Percentiles rank a stretch among this genome's conserved stretches.
Evolutionary conservation across 1,140 invertebrate genomes (phyloP).

Genomic region (Ditylenchus dipsaci): DNA sequence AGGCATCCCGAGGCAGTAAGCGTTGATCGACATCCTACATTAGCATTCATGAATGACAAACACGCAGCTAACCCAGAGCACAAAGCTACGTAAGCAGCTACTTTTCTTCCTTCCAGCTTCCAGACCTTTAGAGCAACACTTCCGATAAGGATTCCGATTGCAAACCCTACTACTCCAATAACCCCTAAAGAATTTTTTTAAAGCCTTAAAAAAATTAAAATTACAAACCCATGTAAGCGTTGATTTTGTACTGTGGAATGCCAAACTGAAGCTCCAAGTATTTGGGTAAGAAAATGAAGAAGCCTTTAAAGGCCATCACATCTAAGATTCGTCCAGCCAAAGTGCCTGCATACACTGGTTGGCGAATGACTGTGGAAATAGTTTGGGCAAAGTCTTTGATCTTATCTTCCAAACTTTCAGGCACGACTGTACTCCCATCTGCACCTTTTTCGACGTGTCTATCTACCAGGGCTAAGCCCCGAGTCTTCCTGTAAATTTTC

Average conservation of each 20-base stretch:
- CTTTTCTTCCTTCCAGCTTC: constrained; percentile 50
- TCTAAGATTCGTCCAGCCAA: constrained; percentile 52
- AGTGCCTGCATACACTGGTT: constrained; percentile 46
- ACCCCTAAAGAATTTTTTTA: constrained; percentile 40
- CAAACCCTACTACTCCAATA: constrained; percentile 57
- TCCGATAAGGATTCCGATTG: constrained; percentile 41
- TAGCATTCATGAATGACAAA: constrained; percentile 45
- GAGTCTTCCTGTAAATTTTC: constrained; percentile 6
- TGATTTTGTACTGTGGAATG: constrained; percentile 56
- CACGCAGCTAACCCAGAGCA: constrained; percentile 42
- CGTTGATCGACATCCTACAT: constrained; percentile 52
- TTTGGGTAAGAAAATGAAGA: constrained; percentile 56
- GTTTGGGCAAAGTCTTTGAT: constrained; percentile 38
- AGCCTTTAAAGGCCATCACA: constrained; percentile 55
- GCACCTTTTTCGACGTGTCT: constrained; percentile 40
- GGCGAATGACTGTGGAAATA: constrained; percentile 20
- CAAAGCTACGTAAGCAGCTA: constrained; percentile 47
- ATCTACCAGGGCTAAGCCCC: constrained; percentile 40
- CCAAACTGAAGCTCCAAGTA: constrained; percentile 57
- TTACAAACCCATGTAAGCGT: constrained; percentile 52
- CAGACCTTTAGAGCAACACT: constrained; percentile 38
- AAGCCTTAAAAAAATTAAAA: not conserved
- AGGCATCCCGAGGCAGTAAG: constrained; percentile 35
- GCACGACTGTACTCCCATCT: constrained; percentile 29
- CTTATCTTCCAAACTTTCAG: constrained; percentile 19